These are phyloP conservation scores for Agrochola macilenta DNA, from an alignment of 2,888 invertebrate genomes.

Conservation along the genomic window DNA sequence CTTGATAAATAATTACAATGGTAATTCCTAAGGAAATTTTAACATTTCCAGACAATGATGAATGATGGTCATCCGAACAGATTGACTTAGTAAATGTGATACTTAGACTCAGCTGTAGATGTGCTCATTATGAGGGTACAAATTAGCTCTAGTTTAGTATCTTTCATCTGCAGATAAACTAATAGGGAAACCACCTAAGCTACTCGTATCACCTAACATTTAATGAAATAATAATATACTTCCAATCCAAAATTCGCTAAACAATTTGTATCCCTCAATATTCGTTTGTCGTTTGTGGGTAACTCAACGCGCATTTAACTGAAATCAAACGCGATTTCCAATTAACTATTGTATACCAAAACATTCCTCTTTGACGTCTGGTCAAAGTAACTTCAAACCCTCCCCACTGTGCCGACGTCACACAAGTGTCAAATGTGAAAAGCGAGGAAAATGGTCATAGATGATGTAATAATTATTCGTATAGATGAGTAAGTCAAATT, in stretches of 20 bases:
- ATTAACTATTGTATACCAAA: constrained; percentile 49
- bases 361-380: constrained; percentile 42
- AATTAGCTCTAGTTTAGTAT: not conserved
- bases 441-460: constrained; percentile 32
- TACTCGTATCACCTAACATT: not conserved
- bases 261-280: not conserved
- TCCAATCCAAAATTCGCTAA: not conserved
- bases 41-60: no score
- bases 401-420: constrained; percentile 46
- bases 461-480: not conserved
- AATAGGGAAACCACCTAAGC: no score
- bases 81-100: no score
- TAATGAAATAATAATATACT: not conserved
- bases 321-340: constrained; percentile 35
- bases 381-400: constrained; percentile 49
- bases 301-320: constrained; percentile 4
- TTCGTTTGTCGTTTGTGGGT: not conserved
- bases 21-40: no score
- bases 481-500: constrained; percentile 3
- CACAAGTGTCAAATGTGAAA: constrained; percentile 60
- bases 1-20: no score
- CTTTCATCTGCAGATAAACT: not conserved
- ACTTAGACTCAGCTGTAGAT: not conserved
- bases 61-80: no score
- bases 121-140: no score